Base-by-base conservation (phyloP, 2,797 vertebrate species). In the Astyanax mexicanus region DNA sequence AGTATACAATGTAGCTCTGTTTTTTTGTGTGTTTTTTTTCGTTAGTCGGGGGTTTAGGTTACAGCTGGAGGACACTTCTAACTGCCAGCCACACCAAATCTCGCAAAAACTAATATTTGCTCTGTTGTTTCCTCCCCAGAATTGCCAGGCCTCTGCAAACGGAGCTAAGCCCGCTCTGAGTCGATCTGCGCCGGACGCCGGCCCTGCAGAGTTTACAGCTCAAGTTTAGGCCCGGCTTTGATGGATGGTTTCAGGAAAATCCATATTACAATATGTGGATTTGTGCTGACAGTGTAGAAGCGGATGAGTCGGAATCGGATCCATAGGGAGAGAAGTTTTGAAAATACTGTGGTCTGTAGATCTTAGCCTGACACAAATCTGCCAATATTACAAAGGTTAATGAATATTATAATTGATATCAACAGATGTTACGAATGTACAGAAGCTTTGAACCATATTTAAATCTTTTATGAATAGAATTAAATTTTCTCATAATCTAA, bases 1-100 rank as follows among this genome's bases (percentile, higher is more conserved):
- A 25, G 75, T 81, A 85, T 83, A 81, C 78, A 74, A 86, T 73
- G 74, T 45, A 3, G 68, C 65, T 40, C 75, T 76, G 47, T 75
- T 62, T 84, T 81, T 52, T 35, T 84, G 80, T 45, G 29, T 5
- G 2, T 32, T 32, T 32, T 32, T 32, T 32, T 32, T 32, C 29
- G 5, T 32, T 27, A 27, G 23, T 42, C 60, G 25, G 55, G 74
- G 64, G 84, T 75, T 87, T 81, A 81, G 77, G 69, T 85, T 87
- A 75, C 80, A 82, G 75, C 81, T 77, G 0, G 7, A 70, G 74
- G 77, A 83, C 80, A 77, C 73, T 71, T 27, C 71, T 60, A 27
- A 51, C 54, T 54, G 37, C 27, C 68, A 79, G 61, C 37, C 64
- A 35, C 37, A 23, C 55, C 29, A 19, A 72, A 29, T 68, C 62